Evolutionary conservation across 2,113 vertebrate genomes (phyloP).

Genomic region (Sarotherodon lohbergeri): DNA sequence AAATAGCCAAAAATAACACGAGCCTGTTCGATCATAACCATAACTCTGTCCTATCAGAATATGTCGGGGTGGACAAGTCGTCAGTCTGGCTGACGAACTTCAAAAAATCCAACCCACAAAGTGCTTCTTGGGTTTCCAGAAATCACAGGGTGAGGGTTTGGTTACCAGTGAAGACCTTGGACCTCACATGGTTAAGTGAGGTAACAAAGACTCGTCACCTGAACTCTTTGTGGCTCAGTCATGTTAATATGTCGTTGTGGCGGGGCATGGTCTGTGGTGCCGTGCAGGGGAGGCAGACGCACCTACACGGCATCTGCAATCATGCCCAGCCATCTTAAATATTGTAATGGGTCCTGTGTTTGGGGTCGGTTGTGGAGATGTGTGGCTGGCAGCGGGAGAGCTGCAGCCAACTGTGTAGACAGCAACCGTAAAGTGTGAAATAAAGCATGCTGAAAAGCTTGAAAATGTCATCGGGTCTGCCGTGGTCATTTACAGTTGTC

Average conservation of each 20-base stretch:
- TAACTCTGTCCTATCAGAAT: neutral
- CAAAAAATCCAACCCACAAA: rapidly evolving
- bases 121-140: neutral
- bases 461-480: neutral
- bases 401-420: neutral
- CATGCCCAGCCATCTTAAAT: rapidly evolving
- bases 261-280: neutral
- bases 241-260: rapidly evolving
- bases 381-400: neutral
- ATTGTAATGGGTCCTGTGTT: neutral
- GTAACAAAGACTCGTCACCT: no score
- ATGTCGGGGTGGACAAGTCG: rapidly evolving
- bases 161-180: neutral
- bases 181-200: neutral
- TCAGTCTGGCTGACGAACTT: rapidly evolving
- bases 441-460: rapidly evolving
- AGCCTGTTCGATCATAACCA: neutral
- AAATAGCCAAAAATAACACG: neutral
- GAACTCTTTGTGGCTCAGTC: neutral
- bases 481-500: neutral
- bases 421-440: neutral
- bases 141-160: rapidly evolving
- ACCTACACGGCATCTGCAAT: neutral
- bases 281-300: neutral
- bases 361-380: rapidly evolving